Evolutionary conservation across 2,113 vertebrate species (phyloP).

Genomic region (Hyperoodon ampullatus): DNA sequence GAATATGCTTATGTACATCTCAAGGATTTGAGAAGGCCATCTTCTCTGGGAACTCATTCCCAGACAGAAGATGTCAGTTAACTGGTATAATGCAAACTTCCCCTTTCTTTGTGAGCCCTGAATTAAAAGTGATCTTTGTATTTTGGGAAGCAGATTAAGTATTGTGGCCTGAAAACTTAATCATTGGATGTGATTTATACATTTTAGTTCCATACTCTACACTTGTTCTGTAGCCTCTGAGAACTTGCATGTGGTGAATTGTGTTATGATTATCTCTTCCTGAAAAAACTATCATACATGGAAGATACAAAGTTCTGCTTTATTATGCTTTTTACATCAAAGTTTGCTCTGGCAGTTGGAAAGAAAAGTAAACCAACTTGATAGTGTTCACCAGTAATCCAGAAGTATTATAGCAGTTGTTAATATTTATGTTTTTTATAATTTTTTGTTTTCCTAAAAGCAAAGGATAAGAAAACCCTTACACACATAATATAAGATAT

Average conservation of each 20-base stretch:
- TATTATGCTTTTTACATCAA: neutral
- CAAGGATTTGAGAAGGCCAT: neutral
- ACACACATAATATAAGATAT: neutral
- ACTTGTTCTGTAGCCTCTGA: neutral
- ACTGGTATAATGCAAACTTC: neutral
- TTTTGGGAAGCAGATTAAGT: neutral
- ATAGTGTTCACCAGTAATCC: neutral
- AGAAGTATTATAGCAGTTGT: neutral
- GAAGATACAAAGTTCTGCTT: neutral
- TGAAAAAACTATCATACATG: neutral
- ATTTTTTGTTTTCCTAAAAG: neutral
- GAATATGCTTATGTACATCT: neutral
- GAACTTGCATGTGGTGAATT: neutral
- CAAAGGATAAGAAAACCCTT: neutral
- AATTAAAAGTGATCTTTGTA: neutral
- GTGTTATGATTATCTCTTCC: neutral
- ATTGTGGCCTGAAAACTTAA: neutral
- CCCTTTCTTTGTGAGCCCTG: neutral
- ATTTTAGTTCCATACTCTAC: neutral
- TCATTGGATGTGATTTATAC: neutral
- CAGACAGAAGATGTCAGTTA: neutral
- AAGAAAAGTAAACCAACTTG: conserved; percentile 17
- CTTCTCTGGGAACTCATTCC: neutral
- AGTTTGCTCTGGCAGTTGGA: neutral
- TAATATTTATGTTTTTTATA: neutral